Percentiles rank a stretch among this genome's conserved stretches.
Evolutionary conservation across 2,797 vertebrate genomes (phyloP).

Genomic region (Smutsia temminckii): DNA sequence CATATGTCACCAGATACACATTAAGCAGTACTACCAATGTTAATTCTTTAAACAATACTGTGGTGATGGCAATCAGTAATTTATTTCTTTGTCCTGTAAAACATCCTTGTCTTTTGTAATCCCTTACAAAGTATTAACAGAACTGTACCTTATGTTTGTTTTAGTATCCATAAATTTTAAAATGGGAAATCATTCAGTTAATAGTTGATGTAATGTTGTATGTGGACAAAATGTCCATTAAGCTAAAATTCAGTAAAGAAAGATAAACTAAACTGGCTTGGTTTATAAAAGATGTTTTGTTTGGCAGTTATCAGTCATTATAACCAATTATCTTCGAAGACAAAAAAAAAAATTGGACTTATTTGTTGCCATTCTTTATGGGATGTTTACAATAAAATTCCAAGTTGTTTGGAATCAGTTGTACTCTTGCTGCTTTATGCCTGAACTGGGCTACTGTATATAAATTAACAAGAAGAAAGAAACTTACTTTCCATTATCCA

Average conservation of each 20-base stretch:
- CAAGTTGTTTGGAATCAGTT: conserved; percentile 69
- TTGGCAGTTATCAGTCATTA: conserved; percentile 63
- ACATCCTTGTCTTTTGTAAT: conserved; percentile 77
- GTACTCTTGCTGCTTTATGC: conserved; percentile 77
- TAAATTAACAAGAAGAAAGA: conserved; percentile 56
- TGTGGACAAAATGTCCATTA: conserved; percentile 61
- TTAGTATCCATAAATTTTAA: conserved; percentile 49
- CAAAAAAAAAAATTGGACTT: conserved; percentile 60
- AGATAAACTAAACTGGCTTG: conserved; percentile 16
- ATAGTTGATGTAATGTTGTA: conserved; percentile 50
- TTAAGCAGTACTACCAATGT: conserved; percentile 74
- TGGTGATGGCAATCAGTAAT: conserved; percentile 82
- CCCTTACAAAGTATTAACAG: conserved; percentile 75
- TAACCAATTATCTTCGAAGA: conserved; percentile 64
- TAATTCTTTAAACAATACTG: conserved; percentile 74
- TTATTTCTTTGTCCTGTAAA: conserved; percentile 80
- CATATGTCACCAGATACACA: conserved; percentile 62
- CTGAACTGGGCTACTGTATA: conserved; percentile 66
- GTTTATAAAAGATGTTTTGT: conserved; percentile 70
- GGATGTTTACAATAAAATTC: conserved; percentile 69
- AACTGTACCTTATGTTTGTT: conserved; percentile 71
- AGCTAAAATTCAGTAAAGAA: conserved; percentile 63
- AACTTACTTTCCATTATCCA: conserved; percentile 48
- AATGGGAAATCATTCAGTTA: conserved; percentile 45
- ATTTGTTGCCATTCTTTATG: conserved; percentile 66